A percentile compares a stretch with the other conserved stretches of the same genome.
phyloP scores from a whole-genome alignment of 2,888 invertebrate species.

The Hermaeophaga mercurialis region DNA sequence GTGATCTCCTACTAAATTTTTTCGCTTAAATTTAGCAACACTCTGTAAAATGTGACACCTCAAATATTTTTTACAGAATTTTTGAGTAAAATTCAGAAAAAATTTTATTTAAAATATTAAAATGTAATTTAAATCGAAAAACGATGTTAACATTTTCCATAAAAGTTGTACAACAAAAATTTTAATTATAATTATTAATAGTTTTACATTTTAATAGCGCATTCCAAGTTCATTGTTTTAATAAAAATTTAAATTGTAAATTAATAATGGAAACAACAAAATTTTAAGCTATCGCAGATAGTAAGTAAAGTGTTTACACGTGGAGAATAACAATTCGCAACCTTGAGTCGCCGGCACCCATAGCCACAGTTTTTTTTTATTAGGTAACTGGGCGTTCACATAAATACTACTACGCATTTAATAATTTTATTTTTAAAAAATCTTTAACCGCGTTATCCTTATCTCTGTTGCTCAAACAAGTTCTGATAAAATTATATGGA shows the following conservation, averaged over 20 bases:
- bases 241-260: not conserved
- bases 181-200: no score
- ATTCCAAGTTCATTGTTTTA: not conserved
- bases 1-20: no score
- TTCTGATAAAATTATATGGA: not conserved
- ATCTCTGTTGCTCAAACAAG: not conserved
- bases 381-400: slow-evolving; percentile 7
- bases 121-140: no score
- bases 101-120: no score
- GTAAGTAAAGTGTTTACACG: slow-evolving; percentile 16
- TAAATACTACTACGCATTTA: slow-evolving; percentile 9
- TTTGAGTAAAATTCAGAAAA: no score
- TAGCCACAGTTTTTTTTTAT: slow-evolving; percentile 17
- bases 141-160: no score
- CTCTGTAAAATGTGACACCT: no score
- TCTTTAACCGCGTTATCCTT: not conserved
- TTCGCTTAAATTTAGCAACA: no score
- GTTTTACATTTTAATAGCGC: no score
- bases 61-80: no score
- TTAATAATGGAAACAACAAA: no score
- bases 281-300: slow-evolving; percentile 8
- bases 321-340: slow-evolving; percentile 22
- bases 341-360: slow-evolving; percentile 20
- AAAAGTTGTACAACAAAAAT: no score
- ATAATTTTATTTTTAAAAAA: not conserved